Percentiles rank a stretch among this genome's conserved stretches.
These are phyloP conservation scores for Cryptotis parvus DNA, from an alignment of 2,113 vertebrate genomes.

Conservation along the genomic window DNA sequence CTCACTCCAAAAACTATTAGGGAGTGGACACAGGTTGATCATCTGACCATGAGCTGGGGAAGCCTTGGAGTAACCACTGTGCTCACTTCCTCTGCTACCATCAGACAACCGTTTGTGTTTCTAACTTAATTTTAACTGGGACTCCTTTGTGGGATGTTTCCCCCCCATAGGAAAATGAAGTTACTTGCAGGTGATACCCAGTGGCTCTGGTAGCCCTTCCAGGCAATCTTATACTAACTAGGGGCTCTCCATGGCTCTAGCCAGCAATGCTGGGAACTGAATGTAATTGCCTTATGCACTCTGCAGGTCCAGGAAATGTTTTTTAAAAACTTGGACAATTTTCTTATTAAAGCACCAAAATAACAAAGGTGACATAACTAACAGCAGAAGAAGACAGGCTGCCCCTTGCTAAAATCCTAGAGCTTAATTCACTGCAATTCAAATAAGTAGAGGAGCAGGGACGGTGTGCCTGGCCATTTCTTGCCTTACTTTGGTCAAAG, in stretches of 20 bases:
- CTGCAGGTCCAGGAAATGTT: not conserved
- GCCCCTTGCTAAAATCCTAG: not conserved
- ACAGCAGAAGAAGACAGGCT: not conserved
- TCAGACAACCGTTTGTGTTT: not conserved
- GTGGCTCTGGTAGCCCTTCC: too few species aligned
- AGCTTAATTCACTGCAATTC: not conserved
- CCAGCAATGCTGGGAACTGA: too few species aligned
- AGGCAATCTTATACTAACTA: too few species aligned
- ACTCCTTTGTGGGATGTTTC: not conserved
- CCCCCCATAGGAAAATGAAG: too few species aligned
- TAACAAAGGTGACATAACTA: not conserved
- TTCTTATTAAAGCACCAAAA: slow-evolving; percentile 25
- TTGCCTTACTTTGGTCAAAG: slow-evolving; percentile 27
- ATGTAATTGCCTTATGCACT: not conserved
- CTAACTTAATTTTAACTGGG: not conserved
- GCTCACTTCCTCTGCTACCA: not conserved
- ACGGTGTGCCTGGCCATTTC: not conserved
- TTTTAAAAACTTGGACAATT: not conserved
- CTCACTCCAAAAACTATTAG: not conserved
- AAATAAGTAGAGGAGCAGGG: not conserved
- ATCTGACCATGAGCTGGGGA: not conserved
- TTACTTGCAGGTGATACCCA: too few species aligned
- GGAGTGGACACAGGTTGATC: not conserved
- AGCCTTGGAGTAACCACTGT: not conserved
- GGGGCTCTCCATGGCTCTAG: too few species aligned